phyloP scores from a whole-genome alignment of 2,113 vertebrate species.

The Ursus arctos region DNA sequence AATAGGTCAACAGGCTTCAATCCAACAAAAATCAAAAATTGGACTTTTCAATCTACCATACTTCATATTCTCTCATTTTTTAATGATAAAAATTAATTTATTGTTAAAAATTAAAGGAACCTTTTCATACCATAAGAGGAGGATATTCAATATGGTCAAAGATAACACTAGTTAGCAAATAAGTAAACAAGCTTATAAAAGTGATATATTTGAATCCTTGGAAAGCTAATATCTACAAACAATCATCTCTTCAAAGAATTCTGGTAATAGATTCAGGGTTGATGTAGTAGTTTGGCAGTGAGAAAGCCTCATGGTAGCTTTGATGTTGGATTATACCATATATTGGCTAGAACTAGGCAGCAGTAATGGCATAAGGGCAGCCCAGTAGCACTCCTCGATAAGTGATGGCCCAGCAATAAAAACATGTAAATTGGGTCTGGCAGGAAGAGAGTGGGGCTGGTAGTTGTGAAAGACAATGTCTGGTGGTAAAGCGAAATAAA shows the following conservation, averaged over 20 bases:
- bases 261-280: background rate
- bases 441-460: background rate
- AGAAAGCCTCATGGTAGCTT: background rate
- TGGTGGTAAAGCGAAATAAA: background rate
- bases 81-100: conserved; percentile 42
- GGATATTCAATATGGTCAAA: conserved; percentile 21
- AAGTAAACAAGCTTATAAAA: conserved; percentile 43
- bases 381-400: background rate
- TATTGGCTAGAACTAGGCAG: background rate
- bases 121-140: background rate
- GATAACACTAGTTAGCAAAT: background rate
- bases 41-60: background rate
- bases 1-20: background rate
- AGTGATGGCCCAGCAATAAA: background rate
- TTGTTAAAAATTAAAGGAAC: conserved; percentile 37
- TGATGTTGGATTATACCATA: background rate
- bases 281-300: background rate
- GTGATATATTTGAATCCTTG: background rate
- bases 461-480: background rate
- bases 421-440: background rate
- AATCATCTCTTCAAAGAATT: conserved; percentile 14
- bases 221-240: background rate
- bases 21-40: background rate
- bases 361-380: background rate
- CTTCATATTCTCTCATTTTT: conserved; percentile 12